Evolutionary conservation across 2,888 invertebrate genomes (phyloP).

Genomic region (Meloe dianella): DNA sequence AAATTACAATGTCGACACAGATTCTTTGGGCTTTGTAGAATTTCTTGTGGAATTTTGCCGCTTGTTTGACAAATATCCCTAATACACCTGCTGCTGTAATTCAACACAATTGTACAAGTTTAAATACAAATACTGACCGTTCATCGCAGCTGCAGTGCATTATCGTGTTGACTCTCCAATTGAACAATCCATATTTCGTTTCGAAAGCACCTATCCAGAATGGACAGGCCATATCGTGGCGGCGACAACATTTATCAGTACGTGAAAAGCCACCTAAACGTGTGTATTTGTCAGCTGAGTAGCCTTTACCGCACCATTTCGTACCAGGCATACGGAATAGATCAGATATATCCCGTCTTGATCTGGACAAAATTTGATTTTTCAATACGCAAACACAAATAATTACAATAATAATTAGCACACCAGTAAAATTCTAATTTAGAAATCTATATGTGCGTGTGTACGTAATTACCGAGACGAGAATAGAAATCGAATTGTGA

Average conservation of each 20-base stretch:
- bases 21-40: background rate
- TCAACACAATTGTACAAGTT: no score
- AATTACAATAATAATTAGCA: background rate
- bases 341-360: constrained; percentile 65
- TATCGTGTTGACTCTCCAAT: constrained; percentile 87
- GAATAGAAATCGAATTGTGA: no score
- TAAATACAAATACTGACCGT: constrained; percentile 73
- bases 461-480: no score
- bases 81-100: no score
- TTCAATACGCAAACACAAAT: background rate
- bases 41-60: background rate
- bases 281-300: constrained; percentile 78
- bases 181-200: constrained; percentile 84
- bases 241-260: constrained; percentile 88
- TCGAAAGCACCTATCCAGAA: constrained; percentile 84
- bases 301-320: constrained; percentile 93
- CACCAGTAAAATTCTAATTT: background rate
- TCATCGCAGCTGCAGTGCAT: constrained; percentile 94
- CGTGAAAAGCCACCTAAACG: constrained; percentile 83
- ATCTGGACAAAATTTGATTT: constrained; percentile 49
- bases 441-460: no score
- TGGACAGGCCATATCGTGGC: constrained; percentile 86
- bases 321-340: constrained; percentile 86
- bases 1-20: constrained; percentile 13
- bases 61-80: background rate